These are phyloP conservation scores for Triplophysa rosa DNA, from an alignment of 2,113 vertebrate genomes.

Conservation along the genomic window DNA sequence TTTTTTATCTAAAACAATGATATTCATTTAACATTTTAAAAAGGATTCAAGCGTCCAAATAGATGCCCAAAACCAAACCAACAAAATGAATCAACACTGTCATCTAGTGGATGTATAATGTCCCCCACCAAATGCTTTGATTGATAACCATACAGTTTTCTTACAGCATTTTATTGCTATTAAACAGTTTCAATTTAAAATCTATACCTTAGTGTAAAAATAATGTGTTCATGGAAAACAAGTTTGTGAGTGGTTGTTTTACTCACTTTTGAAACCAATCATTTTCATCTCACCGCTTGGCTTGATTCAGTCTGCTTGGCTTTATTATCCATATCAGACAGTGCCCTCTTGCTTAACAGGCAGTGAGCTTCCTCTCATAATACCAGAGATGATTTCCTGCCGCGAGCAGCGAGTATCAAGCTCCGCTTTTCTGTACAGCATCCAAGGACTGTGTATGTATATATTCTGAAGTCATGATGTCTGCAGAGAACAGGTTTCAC, in stretches of 20 bases:
- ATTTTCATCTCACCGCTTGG: conserved; percentile 11
- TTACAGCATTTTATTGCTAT: not conserved
- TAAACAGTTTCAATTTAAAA: not conserved
- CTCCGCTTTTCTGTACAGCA: not conserved
- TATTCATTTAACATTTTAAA: too few relatives aligned
- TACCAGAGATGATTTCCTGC: conserved; percentile 59
- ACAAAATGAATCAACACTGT: conserved; percentile 59
- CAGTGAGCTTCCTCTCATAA: conserved; percentile 30
- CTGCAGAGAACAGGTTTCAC: not conserved
- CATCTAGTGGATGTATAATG: conserved; percentile 60
- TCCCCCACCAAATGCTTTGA: not conserved
- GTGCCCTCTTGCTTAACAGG: conserved; percentile 34
- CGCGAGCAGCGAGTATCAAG: conserved; percentile 42
- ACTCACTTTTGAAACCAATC: conserved; percentile 16
- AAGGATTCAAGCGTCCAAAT: too few relatives aligned
- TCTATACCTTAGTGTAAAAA: conserved; percentile 14
- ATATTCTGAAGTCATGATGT: not conserved
- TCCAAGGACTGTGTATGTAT: not conserved
- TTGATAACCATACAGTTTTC: not conserved
- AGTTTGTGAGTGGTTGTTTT: conserved; percentile 5
- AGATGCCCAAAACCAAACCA: too few relatives aligned
- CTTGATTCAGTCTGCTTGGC: conserved; percentile 24
- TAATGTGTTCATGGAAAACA: not conserved
- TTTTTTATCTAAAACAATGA: too few relatives aligned
- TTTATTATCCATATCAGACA: conserved; percentile 31